Base-by-base conservation (phyloP, 2,113 vertebrate genomes). In the Stercorarius parasiticus region DNA sequence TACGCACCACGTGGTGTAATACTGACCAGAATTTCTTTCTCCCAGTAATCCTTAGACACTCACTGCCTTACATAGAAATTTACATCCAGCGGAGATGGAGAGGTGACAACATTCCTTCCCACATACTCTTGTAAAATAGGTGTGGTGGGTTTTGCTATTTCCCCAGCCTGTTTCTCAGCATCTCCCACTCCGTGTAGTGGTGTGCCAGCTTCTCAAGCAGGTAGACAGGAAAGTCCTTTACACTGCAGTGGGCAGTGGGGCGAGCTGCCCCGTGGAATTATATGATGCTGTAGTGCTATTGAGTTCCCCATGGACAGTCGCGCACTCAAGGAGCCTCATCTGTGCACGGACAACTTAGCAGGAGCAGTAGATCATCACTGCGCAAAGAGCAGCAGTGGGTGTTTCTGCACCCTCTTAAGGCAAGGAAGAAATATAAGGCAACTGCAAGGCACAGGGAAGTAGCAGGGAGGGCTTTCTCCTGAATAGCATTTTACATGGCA, bases 161-260 rank as follows among this genome's bases (percentile, higher is more conserved):
- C 12, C 52, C 22, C 2, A 0, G 21, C 47, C 38, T 36, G 30
- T 47, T 72, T 43, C 73, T 43, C n/a, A 36, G 22, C 45, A 42
- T 55, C 34, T 65, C 53, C 11, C 18, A 13, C 22, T 58, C 53
- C 1, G 1, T 34, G 34, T 16, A 2, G 0, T 0, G 1, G 29
- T 0, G 0, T 49, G 64, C 9, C 38, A 53, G 26, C 26, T 71
- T 77, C 77, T 86, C 40, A 42, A 30, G 38, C 38, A 61, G 22
- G 58, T 10, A 34, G 22, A 29, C n/a, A 55, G 19, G 40, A 5
- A 43, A 55, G 47, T 40, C 14, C 20, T 70, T 36, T 29, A 5
- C 20, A 55, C 45, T 7, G 38, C 42, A 86, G 34, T 0, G 0
- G 43, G 52, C 20, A n/a, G 45, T 2, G 1, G 15, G 55, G 3